A percentile compares a stretch with the other conserved stretches of the same genome.
Evolutionary conservation across 1,140 invertebrate genomes (phyloP).

Genomic region (Fopius arisanus): DNA sequence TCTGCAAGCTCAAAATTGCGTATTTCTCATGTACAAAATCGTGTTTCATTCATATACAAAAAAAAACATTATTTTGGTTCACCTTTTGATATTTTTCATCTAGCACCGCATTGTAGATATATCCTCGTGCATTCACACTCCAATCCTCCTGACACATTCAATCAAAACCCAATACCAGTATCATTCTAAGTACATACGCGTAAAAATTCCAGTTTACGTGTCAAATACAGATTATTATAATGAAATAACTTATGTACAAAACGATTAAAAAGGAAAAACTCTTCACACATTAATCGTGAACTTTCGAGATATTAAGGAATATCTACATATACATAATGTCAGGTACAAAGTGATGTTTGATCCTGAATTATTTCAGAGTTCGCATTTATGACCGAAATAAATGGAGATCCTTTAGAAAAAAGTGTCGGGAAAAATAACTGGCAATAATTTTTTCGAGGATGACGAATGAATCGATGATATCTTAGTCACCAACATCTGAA

Average conservation of each 20-base stretch:
- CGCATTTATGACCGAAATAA: not conserved
- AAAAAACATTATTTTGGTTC: not conserved
- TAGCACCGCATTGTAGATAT: not conserved
- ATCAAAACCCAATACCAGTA: too few relatives aligned
- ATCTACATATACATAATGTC: not conserved
- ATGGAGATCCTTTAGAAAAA: not conserved
- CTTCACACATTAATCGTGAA: not conserved
- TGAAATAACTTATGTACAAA: not conserved
- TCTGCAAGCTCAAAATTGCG: not conserved
- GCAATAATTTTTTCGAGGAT: too few relatives aligned
- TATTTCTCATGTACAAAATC: not conserved
- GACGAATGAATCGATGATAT: not conserved
- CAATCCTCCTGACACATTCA: too few relatives aligned
- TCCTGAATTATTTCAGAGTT: slow-evolving; percentile 8
- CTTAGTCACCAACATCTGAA: slow-evolving; percentile 61
- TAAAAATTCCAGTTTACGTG: not conserved
- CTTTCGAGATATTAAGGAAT: not conserved
- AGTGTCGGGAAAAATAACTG: not conserved
- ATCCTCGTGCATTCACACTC: too few relatives aligned
- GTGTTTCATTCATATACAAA: not conserved
- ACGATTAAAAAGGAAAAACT: not conserved
- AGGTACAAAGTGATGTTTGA: slow-evolving; percentile 20
- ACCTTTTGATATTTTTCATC: not conserved
- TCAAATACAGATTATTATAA: too few relatives aligned
- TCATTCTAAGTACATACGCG: not conserved